Evolutionary conservation across 2,888 invertebrate genomes (phyloP), one percentile per base, ranked within the genome.

Genomic region (Cartodere bifasciata): DNA sequence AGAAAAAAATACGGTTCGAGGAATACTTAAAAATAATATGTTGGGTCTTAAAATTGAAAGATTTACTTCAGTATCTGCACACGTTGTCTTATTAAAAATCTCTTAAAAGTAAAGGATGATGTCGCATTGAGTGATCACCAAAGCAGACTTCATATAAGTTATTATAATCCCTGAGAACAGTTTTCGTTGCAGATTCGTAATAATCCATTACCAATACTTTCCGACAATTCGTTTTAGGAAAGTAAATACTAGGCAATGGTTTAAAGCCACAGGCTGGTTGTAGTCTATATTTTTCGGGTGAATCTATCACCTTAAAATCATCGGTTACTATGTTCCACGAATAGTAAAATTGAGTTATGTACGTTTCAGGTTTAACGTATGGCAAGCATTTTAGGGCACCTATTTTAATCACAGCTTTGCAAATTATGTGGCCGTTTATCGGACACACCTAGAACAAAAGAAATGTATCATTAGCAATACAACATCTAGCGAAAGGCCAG

Each of bases 371-470:
- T 36, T 48, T 50, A 9, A 50, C 45, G 28, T 47, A 36, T 2
- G 49, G 42, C 17, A 39, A 36, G 30, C 44, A 40, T 34, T 48
- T 45, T 31, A 54, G 38, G 15, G 59, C 60, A 41, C 56, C 57
- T 34, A 62, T 56, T 49, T 56, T 60, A 42, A 62, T 59, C 45
- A 55, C 55, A 42, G 58, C 59, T 40, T 57, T 55, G 40, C 60
- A 59, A 23, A 59, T 45, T 33, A 62, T 57, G 42, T 57, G 53
- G 21, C 62, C 62, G 43, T 55, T 55, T 31, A 61, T 38, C 24
- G 62, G 60, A 47, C 62, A 62, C 38, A 62, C 49, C 62, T 62
- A 29, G 10, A 52, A 51, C 37, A 16, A 33, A 41, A 33, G n/a
- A n/a, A n/a, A n/a, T n/a, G n/a, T n/a, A n/a, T n/a, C n/a, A n/a